Evolutionary conservation across 2,888 invertebrate species (phyloP).

Genomic region (Tribolium freemani): DNA sequence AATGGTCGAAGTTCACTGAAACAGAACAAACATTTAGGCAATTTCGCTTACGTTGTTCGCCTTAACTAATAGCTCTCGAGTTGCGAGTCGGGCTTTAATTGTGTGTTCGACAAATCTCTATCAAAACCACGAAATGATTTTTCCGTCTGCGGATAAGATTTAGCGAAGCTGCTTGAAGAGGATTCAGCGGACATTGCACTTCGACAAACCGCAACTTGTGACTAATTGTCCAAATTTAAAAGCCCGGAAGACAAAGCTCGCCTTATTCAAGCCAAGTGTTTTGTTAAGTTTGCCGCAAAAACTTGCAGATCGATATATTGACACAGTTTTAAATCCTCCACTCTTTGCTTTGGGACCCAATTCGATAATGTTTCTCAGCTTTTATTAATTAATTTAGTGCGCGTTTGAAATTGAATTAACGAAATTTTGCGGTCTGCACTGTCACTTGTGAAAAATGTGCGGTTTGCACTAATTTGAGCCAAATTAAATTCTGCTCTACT

Average conservation of each 20-base stretch:
- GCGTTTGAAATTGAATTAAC: not conserved
- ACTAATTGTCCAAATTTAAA: not conserved
- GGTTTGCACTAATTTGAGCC: not conserved
- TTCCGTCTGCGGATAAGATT: constrained; percentile 28
- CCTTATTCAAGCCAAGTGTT: not conserved
- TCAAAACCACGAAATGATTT: constrained; percentile 1
- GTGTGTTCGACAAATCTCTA: not conserved
- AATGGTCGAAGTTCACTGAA: constrained; percentile 87
- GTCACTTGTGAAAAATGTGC: not conserved
- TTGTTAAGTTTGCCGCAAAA: not conserved
- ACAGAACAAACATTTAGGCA: constrained; percentile 54
- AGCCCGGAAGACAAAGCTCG: not conserved
- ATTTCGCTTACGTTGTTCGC: not conserved
- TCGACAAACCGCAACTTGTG: constrained; percentile 16
- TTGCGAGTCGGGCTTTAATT: not conserved
- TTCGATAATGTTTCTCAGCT: no score
- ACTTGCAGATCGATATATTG: not conserved
- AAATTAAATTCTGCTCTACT: not conserved
- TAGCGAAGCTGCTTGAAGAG: constrained; percentile 26
- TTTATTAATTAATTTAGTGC: not conserved
- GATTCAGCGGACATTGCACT: constrained; percentile 32
- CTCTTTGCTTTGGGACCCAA: not conserved
- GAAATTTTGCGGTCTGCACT: not conserved
- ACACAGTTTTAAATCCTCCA: not conserved
- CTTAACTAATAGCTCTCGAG: not conserved